Percentiles rank a stretch among this genome's conserved stretches.
Conservation (phyloP, 2,797 vertebrate genomes). For the Lagorchestes hirsutus region DNA sequence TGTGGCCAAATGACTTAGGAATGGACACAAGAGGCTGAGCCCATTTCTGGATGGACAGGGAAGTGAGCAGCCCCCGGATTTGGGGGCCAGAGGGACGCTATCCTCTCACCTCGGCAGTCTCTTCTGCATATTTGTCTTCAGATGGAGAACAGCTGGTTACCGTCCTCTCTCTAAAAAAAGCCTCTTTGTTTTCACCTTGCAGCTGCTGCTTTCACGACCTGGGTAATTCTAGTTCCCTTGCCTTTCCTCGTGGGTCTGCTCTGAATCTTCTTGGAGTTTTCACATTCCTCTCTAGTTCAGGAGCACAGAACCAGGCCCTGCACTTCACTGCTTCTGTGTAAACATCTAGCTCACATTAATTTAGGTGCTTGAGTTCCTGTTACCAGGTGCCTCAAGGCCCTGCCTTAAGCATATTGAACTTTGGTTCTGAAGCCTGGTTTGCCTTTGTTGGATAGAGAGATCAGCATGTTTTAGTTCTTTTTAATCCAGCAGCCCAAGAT, state of each 20-base stretch:
- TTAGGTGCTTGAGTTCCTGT: neutral
- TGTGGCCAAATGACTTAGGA: neutral
- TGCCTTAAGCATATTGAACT: neutral
- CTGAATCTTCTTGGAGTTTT: slow-evolving; percentile 51
- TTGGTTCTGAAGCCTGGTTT: neutral
- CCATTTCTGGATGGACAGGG: neutral
- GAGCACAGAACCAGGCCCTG: neutral
- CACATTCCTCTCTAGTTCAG: slow-evolving; percentile 32
- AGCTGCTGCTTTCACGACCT: slow-evolving; percentile 35
- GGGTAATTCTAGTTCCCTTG: slow-evolving; percentile 24
- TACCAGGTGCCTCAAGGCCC: neutral
- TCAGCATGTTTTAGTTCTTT: neutral
- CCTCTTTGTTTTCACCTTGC: slow-evolving; percentile 28
- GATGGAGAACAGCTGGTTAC: slow-evolving; percentile 30
- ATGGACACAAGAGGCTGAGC: neutral
- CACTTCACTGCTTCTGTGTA: neutral
- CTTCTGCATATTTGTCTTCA: slow-evolving; percentile 14
- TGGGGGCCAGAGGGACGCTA: slow-evolving; percentile 1
- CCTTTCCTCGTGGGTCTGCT: slow-evolving; percentile 59
- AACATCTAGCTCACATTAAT: neutral
- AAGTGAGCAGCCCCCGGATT: neutral
- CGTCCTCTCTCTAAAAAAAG: neutral
- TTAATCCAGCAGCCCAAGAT: neutral
- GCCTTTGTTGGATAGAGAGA: neutral
- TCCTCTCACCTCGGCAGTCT: neutral